Evolutionary conservation across 2,797 vertebrate species (phyloP).

Genomic region (Iguana delicatissima): DNA sequence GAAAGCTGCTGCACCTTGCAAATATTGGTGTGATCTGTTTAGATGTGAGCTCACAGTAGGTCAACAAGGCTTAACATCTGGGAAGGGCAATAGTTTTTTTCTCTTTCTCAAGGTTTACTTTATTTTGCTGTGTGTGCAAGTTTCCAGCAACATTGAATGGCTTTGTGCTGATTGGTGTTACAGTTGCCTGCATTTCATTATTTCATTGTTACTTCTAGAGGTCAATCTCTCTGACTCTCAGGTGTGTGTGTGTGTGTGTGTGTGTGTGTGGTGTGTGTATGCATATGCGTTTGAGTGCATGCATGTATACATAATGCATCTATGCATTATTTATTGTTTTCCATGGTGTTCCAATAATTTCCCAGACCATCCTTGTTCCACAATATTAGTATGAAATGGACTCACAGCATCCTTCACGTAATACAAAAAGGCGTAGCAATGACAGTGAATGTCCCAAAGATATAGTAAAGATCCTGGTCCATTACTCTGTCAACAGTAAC

Average conservation of each 20-base stretch:
- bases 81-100: not conserved
- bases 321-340: no score
- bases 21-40: not conserved
- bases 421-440: not conserved
- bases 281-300: no score
- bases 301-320: no score
- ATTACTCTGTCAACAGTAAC: not conserved
- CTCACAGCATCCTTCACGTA: not conserved
- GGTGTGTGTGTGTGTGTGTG: no score
- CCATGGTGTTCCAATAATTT: no score
- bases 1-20: not conserved
- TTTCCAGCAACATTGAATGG: not conserved
- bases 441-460: not conserved
- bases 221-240: no score
- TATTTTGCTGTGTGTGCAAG: not conserved
- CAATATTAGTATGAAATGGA: not conserved
- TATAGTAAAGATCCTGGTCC: not conserved
- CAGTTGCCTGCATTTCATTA: not conserved
- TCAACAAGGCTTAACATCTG: not conserved
- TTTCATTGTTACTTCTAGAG: not conserved
- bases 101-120: not conserved
- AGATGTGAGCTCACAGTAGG: not conserved
- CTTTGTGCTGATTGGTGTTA: not conserved
- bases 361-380: no score
- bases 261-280: no score